Conservation (phyloP, 2,888 invertebrate genomes). For the Xylota segnis region DNA sequence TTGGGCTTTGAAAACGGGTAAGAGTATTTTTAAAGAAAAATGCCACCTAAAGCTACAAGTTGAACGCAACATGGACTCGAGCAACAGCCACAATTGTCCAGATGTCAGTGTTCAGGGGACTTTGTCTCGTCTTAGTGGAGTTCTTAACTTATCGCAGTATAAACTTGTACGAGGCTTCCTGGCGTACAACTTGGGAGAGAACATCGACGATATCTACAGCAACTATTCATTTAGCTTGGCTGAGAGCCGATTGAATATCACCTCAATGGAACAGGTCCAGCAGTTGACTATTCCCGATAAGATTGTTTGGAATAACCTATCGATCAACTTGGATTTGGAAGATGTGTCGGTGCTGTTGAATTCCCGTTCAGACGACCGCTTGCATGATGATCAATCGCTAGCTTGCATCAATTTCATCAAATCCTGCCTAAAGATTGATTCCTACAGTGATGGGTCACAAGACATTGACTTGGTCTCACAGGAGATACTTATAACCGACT, state of each 20-base stretch:
- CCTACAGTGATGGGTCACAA: conserved; percentile 94
- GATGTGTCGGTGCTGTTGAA: conserved; percentile 90
- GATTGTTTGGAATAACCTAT: conserved; percentile 91
- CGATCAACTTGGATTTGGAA: conserved; percentile 92
- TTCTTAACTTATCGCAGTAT: conserved; percentile 93
- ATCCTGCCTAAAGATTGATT: conserved; percentile 93
- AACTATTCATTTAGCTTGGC: conserved; percentile 80
- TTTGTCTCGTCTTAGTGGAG: conserved; percentile 92
- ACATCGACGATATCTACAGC: conserved; percentile 88
- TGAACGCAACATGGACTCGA: conserved; percentile 91
- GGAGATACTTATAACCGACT: conserved; percentile 85
- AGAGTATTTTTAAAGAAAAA: conserved; percentile 92
- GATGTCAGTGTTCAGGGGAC: conserved; percentile 94
- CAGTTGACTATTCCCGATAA: conserved; percentile 79
- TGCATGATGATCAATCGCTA: conserved; percentile 85
- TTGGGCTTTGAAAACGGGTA: conserved; percentile 84
- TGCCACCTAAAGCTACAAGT: conserved; percentile 92
- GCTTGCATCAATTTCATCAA: conserved; percentile 96
- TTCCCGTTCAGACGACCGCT: conserved; percentile 84
- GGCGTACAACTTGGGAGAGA: conserved; percentile 95
- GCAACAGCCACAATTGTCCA: conserved; percentile 86
- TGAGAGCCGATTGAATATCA: conserved; percentile 82
- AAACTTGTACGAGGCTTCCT: conserved; percentile 94
- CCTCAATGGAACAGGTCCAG: conserved; percentile 79
- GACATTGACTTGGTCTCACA: conserved; percentile 97